phyloP scores from a whole-genome alignment of 2,888 invertebrate genomes.

The Zootermopsis nevadensis region DNA sequence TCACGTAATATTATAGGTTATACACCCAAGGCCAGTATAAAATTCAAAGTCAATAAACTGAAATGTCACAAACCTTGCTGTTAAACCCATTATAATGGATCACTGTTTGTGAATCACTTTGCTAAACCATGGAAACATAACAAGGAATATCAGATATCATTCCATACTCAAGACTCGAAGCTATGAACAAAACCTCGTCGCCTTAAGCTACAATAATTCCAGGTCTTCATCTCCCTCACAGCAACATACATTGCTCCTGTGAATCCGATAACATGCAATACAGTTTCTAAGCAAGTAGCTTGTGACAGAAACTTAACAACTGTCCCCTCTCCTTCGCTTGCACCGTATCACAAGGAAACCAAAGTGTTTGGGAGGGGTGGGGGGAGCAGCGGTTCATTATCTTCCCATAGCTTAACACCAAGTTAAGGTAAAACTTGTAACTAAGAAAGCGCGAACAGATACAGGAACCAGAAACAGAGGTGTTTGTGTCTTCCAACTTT shows the following conservation, averaged over 20 bases:
- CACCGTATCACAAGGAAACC: slow-evolving; percentile 11
- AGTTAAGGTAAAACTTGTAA: slow-evolving; percentile 10
- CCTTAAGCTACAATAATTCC: slow-evolving; percentile 3
- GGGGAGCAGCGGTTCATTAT: background rate
- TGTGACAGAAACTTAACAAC: slow-evolving; percentile 24
- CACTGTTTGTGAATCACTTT: too few species aligned
- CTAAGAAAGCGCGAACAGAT: slow-evolving; percentile 15
- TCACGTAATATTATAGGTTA: too few species aligned
- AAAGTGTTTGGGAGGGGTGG: background rate
- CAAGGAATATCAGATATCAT: background rate
- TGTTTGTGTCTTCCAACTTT: background rate
- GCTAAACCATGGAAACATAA: background rate
- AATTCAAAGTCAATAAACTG: too few species aligned
- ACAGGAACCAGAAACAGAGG: slow-evolving; percentile 15
- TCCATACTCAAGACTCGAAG: background rate
- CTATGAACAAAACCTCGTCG: background rate
- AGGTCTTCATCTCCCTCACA: background rate
- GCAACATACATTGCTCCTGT: slow-evolving; percentile 13
- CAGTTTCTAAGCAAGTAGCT: slow-evolving; percentile 2
- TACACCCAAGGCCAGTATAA: too few species aligned
- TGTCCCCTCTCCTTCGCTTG: background rate
- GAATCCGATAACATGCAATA: slow-evolving; percentile 19
- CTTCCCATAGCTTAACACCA: slow-evolving; percentile 2
- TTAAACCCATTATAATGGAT: too few species aligned
- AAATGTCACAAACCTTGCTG: too few species aligned